These are phyloP conservation scores for Charanyca ferruginea DNA, from an alignment of 2,888 invertebrate genomes.

Conservation along the genomic window DNA sequence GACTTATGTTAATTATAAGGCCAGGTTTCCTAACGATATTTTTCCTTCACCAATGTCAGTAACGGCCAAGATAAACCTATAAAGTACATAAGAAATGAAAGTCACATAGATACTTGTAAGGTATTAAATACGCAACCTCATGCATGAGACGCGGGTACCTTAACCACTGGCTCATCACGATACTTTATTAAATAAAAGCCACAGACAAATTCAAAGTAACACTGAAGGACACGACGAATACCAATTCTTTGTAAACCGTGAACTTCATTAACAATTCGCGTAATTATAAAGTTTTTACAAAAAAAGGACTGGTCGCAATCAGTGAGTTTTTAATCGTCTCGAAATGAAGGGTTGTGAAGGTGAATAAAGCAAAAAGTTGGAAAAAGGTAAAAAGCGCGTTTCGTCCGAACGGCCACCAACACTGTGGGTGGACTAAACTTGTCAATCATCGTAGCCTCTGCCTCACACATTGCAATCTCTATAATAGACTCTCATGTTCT, in stretches of 20 bases:
- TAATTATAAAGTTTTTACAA: slow-evolving; percentile 38
- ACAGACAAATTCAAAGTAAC: not conserved
- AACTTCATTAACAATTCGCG: slow-evolving; percentile 30
- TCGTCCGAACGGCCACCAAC: slow-evolving; percentile 80
- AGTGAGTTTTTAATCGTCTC: slow-evolving; percentile 74
- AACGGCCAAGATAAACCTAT: no score
- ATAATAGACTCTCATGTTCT: slow-evolving; percentile 66
- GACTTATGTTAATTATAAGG: no score
- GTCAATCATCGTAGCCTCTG: slow-evolving; percentile 79
- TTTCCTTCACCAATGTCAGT: no score
- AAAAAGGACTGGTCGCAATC: slow-evolving; percentile 68
- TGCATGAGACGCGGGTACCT: no score
- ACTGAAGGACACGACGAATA: slow-evolving; percentile 6
- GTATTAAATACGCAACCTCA: no score
- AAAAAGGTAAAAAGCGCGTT: slow-evolving; percentile 73
- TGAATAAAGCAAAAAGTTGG: slow-evolving; percentile 65
- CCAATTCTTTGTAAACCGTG: slow-evolving; percentile 10
- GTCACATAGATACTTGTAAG: no score
- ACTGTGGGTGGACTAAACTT: slow-evolving; percentile 78
- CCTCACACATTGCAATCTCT: slow-evolving; percentile 71
- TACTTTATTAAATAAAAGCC: slow-evolving; percentile 5
- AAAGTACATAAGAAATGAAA: no score
- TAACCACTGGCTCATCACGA: no score
- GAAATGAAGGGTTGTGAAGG: slow-evolving; percentile 79
- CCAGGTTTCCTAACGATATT: no score